Percentiles rank a stretch among this genome's conserved stretches.
These are phyloP conservation scores for Rosalia funebris DNA, from an alignment of 2,888 invertebrate genomes.

Conservation along the genomic window DNA sequence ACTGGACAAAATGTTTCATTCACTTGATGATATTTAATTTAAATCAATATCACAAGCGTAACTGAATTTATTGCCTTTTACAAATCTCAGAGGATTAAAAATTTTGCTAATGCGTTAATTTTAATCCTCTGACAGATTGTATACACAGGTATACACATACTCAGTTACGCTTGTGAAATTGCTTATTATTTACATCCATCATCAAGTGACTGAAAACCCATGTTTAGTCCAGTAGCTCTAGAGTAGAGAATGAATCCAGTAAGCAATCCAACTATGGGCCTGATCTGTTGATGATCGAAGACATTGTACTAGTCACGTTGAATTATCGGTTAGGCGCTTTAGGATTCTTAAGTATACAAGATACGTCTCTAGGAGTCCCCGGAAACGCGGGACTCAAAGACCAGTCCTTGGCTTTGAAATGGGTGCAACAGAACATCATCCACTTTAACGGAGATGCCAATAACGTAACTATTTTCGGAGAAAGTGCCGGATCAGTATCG, in stretches of 20 bases:
- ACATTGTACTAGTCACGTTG: constrained; percentile 64
- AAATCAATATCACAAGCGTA: no score
- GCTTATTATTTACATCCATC: background rate
- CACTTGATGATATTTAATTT: no score
- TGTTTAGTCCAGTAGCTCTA: constrained; percentile 46
- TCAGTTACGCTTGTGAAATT: no score
- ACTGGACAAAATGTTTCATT: no score
- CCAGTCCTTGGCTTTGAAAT: constrained; percentile 66
- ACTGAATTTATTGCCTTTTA: no score
- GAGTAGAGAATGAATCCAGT: background rate
- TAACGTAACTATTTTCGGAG: constrained; percentile 66
- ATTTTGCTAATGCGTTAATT: no score
- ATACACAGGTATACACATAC: no score
- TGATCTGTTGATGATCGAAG: constrained; percentile 64
- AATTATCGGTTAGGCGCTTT: constrained; percentile 65
- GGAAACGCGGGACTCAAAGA: constrained; percentile 69
- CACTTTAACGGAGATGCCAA: constrained; percentile 50
- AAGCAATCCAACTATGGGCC: constrained; percentile 56
- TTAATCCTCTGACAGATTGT: no score
- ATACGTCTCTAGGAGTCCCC: constrained; percentile 64
- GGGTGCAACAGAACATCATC: constrained; percentile 65
- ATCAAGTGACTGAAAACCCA: constrained; percentile 30
- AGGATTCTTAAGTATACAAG: constrained; percentile 66
- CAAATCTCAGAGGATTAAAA: no score
- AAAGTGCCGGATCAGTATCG: constrained; percentile 66